Evolutionary conservation across 2,888 invertebrate genomes (phyloP).

Genomic region (Heliothis peltigera): DNA sequence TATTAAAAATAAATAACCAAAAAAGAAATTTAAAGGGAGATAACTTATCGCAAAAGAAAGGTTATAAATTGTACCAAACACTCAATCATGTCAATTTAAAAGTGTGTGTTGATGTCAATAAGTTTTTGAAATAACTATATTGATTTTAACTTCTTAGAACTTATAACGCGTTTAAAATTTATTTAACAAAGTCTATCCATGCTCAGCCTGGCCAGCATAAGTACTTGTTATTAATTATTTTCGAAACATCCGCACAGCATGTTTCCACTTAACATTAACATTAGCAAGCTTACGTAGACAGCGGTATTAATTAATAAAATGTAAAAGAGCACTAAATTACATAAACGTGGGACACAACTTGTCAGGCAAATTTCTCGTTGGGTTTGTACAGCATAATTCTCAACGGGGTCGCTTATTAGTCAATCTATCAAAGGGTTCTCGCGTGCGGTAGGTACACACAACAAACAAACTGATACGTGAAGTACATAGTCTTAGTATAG

Average conservation of each 20-base stretch:
- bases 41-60: slow-evolving; percentile 40
- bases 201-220: slow-evolving; percentile 26
- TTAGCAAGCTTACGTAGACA: slow-evolving; percentile 54
- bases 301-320: slow-evolving; percentile 61
- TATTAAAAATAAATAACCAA: slow-evolving; percentile 19
- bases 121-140: slow-evolving; percentile 51
- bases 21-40: slow-evolving; percentile 32
- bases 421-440: slow-evolving; percentile 72
- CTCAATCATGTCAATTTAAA: slow-evolving; percentile 53
- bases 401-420: slow-evolving; percentile 73
- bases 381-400: slow-evolving; percentile 56
- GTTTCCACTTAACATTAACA: slow-evolving; percentile 49
- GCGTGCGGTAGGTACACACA: slow-evolving; percentile 63
- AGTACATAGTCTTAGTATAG: slow-evolving; percentile 46
- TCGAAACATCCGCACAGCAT: slow-evolving; percentile 60
- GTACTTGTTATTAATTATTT: slow-evolving; percentile 55
- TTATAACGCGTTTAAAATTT: slow-evolving; percentile 39
- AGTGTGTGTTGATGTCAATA: slow-evolving; percentile 46
- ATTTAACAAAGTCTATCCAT: slow-evolving; percentile 27
- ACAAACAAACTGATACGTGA: slow-evolving; percentile 59
- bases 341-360: slow-evolving; percentile 58
- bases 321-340: slow-evolving; percentile 59
- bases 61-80: slow-evolving; percentile 37
- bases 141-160: slow-evolving; percentile 41
- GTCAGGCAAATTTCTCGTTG: slow-evolving; percentile 64